Evolutionary conservation across 2,113 vertebrate species (phyloP), one percentile per base, ranked within the genome.

Genomic region (Phylloscopus trochilus): DNA sequence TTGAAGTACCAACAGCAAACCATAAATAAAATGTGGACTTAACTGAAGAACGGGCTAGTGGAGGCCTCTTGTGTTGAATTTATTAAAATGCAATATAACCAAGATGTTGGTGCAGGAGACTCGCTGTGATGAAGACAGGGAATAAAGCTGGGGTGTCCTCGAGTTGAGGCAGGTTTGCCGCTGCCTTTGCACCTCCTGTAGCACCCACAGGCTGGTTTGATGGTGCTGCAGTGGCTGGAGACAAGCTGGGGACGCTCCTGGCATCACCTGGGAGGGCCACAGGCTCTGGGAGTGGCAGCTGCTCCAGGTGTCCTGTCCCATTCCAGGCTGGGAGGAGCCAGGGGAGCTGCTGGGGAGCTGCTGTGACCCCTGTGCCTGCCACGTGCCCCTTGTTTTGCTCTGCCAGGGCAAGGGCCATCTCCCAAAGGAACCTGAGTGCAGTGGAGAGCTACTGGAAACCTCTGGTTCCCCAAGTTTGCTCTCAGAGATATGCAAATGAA

Each of bases 11-110:
- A 73, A 94, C 85, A 90, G 93, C 93, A 94, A 97, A 96, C 68
- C 68, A 3, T 95, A 81, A 96, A 97, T 96, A 96, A 97, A 97
- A 93, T 96, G 93, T 96, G 95, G 92, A 96, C 90, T 96, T 90
- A 93, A 95, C 64, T 88, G 93, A 95, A 93, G 95, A 96, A 94
- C 0, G 90, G 88, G 94, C 76, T 89, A 79, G 83, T 92, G 62
- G 92, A 96, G 93, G 83, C 90, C 83, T 96, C 92, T 90, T 96
- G 93, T 97, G 95, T 95, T 64, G 83, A 78, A 79, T 93, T 88
- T 81, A 35, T 94, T 96, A 28, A 87, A 90, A 46, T 73, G 11
- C 35, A 9, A 7, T 27, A 4, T 7, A 22, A 68, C 5, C 1
- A 31, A 69, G 53, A 24, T 51, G 43, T 4, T 26, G 35, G 5